Conservation (phyloP, 1,140 invertebrate genomes). For the Leptinotarsa undecemlineata region DNA sequence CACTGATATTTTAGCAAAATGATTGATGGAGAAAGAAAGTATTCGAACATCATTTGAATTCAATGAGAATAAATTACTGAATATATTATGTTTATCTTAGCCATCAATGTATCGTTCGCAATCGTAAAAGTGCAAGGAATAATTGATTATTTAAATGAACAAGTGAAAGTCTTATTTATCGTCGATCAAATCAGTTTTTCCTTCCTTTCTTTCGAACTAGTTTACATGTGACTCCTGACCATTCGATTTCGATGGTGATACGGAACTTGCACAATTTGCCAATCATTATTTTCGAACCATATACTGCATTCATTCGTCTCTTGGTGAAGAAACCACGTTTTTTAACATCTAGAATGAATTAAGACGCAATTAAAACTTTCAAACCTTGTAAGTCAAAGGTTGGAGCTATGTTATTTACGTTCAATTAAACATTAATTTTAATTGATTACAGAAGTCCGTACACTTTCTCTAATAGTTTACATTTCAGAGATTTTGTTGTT, state of each 20-base stretch:
- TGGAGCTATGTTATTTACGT: background rate
- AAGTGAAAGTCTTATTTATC: conserved; percentile 4
- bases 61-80: background rate
- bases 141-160: background rate
- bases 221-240: background rate
- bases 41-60: background rate
- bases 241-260: background rate
- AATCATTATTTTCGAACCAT: background rate
- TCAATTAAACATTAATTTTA: conserved; percentile 1
- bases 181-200: background rate
- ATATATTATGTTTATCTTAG: conserved; percentile 3
- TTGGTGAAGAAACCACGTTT: background rate
- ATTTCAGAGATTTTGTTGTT: no score
- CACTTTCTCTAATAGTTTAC: conserved; percentile 1
- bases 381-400: background rate
- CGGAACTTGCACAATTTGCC: background rate
- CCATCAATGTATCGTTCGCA: background rate
- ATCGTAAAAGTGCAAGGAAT: background rate
- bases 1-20: background rate
- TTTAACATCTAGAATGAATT: background rate
- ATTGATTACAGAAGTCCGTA: background rate
- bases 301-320: conserved; percentile 2
- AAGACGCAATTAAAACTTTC: background rate
- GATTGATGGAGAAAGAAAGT: background rate
- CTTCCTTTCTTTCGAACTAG: background rate